Percentiles rank a stretch among this genome's conserved stretches.
Evolutionary conservation across 1,140 invertebrate species (phyloP).

Genomic region (Theocolax elegans): DNA sequence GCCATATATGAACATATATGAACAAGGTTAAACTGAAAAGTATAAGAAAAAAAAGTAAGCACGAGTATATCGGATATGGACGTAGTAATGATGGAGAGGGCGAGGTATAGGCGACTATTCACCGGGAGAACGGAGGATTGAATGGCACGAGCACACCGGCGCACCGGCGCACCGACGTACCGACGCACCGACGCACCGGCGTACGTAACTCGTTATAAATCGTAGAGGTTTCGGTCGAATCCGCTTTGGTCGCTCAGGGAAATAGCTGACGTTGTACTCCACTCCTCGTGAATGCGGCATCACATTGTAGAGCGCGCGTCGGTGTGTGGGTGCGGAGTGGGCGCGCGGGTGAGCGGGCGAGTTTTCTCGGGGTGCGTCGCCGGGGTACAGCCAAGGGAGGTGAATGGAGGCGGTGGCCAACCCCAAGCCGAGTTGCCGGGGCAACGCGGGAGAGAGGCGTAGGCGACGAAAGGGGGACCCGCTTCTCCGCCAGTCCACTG

Average conservation of each 20-base stretch:
- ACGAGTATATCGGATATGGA: too few species aligned
- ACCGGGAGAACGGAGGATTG: too few species aligned
- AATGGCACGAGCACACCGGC: too few species aligned
- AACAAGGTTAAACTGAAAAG: too few species aligned
- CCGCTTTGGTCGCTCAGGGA: neutral
- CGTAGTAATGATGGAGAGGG: too few species aligned
- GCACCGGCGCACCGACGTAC: too few species aligned
- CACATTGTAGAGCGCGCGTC: neutral
- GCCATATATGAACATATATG: too few species aligned
- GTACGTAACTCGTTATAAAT: too few species aligned
- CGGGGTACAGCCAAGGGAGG: neutral
- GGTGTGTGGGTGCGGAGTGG: neutral
- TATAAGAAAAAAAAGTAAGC: too few species aligned
- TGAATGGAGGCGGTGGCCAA: conserved; percentile 57
- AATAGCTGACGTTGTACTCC: neutral
- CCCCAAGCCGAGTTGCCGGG: conserved; percentile 65
- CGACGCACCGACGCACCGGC: too few species aligned
- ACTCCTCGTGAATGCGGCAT: neutral
- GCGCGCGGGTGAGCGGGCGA: neutral
- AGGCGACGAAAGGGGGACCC: conserved; percentile 46
- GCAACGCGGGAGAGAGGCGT: conserved; percentile 63
- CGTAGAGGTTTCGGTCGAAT: neutral
- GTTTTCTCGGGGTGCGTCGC: neutral
- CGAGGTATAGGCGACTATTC: too few species aligned
- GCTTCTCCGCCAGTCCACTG: conserved; percentile 35